Conservation (phyloP, 2,113 vertebrate species). For the Engraulis encrasicolus region DNA sequence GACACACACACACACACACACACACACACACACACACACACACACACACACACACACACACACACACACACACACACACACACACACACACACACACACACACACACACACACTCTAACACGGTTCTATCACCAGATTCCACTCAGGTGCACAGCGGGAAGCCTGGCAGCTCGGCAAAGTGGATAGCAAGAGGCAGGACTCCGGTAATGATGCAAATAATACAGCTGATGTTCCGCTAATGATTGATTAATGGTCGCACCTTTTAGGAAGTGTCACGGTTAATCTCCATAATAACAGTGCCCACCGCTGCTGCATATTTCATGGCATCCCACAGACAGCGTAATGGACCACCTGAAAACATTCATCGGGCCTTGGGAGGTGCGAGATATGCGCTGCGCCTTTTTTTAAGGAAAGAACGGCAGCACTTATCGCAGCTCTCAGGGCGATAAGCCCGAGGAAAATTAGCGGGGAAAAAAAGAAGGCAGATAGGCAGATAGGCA, state of each 20-base stretch:
- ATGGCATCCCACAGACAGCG: constrained; percentile 37
- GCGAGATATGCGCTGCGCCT: neutral
- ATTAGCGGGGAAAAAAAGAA: no score
- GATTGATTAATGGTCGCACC: constrained; percentile 47
- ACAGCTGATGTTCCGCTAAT: constrained; percentile 44
- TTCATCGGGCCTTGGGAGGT: neutral
- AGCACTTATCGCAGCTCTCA: neutral
- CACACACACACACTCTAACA: no score
- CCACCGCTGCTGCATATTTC: constrained; percentile 41
- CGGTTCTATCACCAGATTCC: constrained; percentile 19
- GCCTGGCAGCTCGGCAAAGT: constrained; percentile 3
- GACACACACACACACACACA: constrained; percentile 17
- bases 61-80: no score
- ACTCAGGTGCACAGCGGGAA: constrained; percentile 31
- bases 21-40: neutral
- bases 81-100: no score
- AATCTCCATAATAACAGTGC: constrained; percentile 42
- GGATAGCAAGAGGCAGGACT: constrained; percentile 20
- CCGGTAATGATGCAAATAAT: constrained; percentile 41
- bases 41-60: no score
- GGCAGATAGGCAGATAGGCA: no score
- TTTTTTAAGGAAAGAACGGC: neutral
- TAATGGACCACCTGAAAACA: constrained; percentile 30
- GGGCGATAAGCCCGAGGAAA: neutral
- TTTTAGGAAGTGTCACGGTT: constrained; percentile 34